These are phyloP conservation scores for Spialia ferax DNA, from an alignment of 2,888 invertebrate species.

Conservation along the genomic window DNA sequence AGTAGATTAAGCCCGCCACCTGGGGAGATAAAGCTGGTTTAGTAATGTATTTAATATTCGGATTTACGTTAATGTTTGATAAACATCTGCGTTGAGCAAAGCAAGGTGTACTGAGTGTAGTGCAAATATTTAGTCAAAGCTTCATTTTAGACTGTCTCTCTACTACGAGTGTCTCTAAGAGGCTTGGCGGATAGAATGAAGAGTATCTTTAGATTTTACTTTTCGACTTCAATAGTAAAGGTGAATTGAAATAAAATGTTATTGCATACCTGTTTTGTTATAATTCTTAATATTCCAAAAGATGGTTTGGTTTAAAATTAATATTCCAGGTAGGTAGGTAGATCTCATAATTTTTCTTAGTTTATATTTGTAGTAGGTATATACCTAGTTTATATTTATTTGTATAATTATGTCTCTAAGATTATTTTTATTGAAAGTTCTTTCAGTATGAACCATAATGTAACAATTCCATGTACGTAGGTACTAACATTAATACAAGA, in stretches of 20 bases:
- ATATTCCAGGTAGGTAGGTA: no score
- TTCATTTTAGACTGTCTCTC: conserved; percentile 7
- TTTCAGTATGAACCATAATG: no score
- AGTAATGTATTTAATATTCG: conserved; percentile 3
- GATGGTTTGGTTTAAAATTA: no score
- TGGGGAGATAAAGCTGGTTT: neutral
- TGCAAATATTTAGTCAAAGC: conserved; percentile 16
- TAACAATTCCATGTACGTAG: no score
- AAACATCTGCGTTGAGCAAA: neutral
- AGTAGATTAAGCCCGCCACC: neutral
- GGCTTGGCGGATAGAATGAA: neutral
- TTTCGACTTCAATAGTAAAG: neutral
- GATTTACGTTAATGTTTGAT: conserved; percentile 5
- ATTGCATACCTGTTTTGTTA: no score
- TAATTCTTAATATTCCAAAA: no score
- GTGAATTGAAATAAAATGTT: neutral
- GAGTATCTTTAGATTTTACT: neutral
- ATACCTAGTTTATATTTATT: no score
- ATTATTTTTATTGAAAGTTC: no score
- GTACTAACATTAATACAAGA: no score
- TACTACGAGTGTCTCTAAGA: neutral
- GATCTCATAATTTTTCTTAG: no score
- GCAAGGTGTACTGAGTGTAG: neutral
- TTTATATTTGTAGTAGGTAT: no score
- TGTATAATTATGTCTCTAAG: no score